Evolutionary conservation across 2,113 vertebrate species (phyloP).

Genomic region (Platycercus adscitus): DNA sequence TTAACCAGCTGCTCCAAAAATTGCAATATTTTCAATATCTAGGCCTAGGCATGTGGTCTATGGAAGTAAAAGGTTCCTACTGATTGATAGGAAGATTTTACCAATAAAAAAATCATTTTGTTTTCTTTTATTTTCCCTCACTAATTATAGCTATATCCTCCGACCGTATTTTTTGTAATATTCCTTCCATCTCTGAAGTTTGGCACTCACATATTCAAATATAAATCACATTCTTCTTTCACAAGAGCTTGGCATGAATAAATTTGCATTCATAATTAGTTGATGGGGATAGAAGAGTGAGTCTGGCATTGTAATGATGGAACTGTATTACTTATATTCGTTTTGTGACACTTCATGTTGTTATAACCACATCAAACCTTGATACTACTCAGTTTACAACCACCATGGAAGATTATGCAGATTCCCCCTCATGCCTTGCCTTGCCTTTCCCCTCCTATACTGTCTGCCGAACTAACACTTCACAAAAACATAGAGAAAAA

Average conservation of each 20-base stretch:
- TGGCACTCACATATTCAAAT: conserved; percentile 33
- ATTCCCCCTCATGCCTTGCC: neutral
- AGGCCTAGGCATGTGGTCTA: neutral
- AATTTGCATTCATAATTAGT: conserved; percentile 10
- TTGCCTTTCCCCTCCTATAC: neutral
- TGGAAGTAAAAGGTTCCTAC: neutral
- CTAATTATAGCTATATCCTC: conserved; percentile 16
- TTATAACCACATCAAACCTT: neutral
- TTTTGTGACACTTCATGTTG: neutral
- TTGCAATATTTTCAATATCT: neutral
- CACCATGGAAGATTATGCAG: neutral
- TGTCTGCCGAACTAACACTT: neutral
- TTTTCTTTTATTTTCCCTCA: conserved; percentile 7
- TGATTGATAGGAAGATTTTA: neutral
- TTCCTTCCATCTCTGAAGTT: conserved; percentile 19
- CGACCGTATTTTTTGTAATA: conserved; percentile 30
- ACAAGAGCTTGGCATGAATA: neutral
- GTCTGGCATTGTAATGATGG: conserved; percentile 28
- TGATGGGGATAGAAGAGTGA: conserved; percentile 11
- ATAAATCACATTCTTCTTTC: conserved; percentile 40
- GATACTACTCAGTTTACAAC: neutral
- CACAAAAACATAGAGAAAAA: neutral
- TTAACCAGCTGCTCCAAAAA: neutral
- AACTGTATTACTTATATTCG: neutral
- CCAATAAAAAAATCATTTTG: neutral